Conservation (phyloP, 2,888 invertebrate species). For the Hymenopus coronatus region DNA sequence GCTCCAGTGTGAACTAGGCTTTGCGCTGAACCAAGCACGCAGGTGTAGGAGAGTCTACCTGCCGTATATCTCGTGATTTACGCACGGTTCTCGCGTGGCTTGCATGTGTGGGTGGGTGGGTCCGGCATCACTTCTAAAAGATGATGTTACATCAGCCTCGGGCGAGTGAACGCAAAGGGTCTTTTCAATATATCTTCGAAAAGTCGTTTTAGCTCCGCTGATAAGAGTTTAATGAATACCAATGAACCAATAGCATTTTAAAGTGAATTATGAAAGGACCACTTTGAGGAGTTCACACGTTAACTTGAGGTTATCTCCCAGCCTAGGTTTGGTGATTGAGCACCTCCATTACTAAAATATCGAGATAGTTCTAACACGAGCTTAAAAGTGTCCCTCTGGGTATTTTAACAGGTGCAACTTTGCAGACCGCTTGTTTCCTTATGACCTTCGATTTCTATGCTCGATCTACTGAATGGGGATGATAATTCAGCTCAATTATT, state of each 20-base stretch:
- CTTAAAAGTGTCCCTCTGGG: not conserved
- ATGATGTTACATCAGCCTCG: not conserved
- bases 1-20: not conserved
- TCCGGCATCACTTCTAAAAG: not conserved
- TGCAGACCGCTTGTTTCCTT: not conserved
- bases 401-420: not conserved
- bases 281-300: not conserved
- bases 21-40: not conserved
- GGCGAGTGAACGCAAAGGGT: not conserved
- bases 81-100: not conserved
- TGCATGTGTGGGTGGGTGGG: not conserved
- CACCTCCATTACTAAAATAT: not conserved
- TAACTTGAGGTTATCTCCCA: not conserved
- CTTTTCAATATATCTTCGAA: not conserved
- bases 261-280: not conserved
- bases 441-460: not conserved
- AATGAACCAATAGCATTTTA: not conserved
- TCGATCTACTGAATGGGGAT: no score
- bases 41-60: slow-evolving; percentile 15
- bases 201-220: not conserved
- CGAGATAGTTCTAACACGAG: not conserved
- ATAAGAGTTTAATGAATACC: not conserved
- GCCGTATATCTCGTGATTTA: slow-evolving; percentile 3
- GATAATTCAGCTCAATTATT: no score
- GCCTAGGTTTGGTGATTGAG: not conserved